These are phyloP conservation scores for Gadus chalcogrammus DNA, from an alignment of 2,113 vertebrate genomes.

Conservation along the genomic window DNA sequence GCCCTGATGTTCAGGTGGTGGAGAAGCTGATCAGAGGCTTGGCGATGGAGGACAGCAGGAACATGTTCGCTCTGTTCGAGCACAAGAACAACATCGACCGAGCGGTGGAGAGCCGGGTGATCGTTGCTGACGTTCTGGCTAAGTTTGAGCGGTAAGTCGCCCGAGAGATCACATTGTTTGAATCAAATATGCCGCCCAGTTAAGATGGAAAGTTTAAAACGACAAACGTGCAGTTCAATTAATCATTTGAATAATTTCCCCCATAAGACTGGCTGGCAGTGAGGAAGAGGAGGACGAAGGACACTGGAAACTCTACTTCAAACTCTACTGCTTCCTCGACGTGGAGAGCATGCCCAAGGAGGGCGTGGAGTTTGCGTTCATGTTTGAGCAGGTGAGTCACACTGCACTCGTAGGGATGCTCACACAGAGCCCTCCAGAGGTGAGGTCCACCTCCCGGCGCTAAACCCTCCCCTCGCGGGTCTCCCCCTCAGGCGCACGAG, in stretches of 20 bases:
- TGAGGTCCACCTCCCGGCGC: no score
- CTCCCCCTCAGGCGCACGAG: conserved; percentile 80
- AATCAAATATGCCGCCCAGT: no score
- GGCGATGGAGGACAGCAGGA: conserved; percentile 98
- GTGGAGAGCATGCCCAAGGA: conserved; percentile 89
- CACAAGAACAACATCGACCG: conserved; percentile 86
- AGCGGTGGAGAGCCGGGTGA: conserved; percentile 92
- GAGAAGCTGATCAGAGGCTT: conserved; percentile 96
- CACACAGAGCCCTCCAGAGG: background rate
- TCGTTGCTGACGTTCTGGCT: conserved; percentile 92
- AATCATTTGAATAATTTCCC: background rate
- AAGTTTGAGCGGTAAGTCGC: conserved; percentile 92
- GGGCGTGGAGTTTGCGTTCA: conserved; percentile 91
- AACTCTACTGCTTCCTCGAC: conserved; percentile 92
- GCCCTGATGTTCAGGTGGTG: conserved; percentile 79
- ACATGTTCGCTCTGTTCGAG: conserved; percentile 98
- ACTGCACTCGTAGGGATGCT: no score
- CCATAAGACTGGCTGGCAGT: conserved; percentile 75
- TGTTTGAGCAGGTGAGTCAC: conserved; percentile 88
- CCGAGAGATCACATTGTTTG: conserved; percentile 22
- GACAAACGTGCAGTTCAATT: conserved; percentile 6
- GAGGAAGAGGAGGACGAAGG: conserved; percentile 81
- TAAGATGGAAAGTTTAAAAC: background rate
- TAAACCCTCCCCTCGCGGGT: no score
- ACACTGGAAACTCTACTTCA: conserved; percentile 90